phyloP scores from a whole-genome alignment of 2,113 vertebrate species.

The Mobula hypostoma region DNA sequence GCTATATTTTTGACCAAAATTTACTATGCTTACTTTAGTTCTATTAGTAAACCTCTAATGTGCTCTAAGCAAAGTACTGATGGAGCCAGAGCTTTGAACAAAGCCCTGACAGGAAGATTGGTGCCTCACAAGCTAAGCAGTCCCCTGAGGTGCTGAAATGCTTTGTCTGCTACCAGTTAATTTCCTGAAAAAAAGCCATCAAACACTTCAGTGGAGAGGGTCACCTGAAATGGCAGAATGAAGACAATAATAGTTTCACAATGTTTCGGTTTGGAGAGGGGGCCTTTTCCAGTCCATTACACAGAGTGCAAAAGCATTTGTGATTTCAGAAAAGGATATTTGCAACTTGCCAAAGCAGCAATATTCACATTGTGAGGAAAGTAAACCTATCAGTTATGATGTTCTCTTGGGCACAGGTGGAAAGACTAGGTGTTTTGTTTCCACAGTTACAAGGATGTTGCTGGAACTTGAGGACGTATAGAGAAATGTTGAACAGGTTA shows the following conservation, averaged over 20 bases:
- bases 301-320: background rate
- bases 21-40: background rate
- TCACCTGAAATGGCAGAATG: background rate
- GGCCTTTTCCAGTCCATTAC: background rate
- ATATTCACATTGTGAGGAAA: background rate
- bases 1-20: background rate
- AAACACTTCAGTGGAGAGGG: background rate
- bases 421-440: background rate
- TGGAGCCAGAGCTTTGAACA: background rate
- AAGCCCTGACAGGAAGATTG: conserved; percentile 34
- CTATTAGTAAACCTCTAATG: background rate
- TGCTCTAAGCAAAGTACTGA: background rate
- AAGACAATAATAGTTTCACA: background rate
- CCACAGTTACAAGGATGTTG: too few relatives aligned
- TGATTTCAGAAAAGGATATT: background rate
- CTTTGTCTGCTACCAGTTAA: background rate
- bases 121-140: background rate
- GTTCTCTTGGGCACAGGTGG: background rate
- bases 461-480: too few relatives aligned
- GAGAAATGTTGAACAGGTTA: too few relatives aligned
- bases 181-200: background rate
- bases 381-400: background rate
- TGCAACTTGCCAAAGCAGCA: background rate
- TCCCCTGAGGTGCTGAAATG: background rate
- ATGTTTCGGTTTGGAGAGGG: background rate